phyloP scores from a whole-genome alignment of 1,140 invertebrate genomes.

The Maniola jurtina region DNA sequence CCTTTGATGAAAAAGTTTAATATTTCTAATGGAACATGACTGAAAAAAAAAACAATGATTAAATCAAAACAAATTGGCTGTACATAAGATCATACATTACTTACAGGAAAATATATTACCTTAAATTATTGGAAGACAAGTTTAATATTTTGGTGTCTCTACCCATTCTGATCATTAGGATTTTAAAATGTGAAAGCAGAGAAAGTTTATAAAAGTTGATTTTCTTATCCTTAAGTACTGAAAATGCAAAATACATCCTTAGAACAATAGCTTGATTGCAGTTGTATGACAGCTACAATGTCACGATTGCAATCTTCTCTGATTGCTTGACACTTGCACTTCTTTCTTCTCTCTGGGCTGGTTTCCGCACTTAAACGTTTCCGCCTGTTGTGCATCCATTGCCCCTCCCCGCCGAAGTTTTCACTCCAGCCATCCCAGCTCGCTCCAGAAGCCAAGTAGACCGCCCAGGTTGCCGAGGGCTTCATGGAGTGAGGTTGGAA shows the following conservation, averaged over 20 bases:
- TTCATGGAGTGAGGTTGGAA: no score
- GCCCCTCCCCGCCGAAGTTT: no score
- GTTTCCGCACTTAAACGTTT: no score
- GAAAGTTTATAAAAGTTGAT: slow-evolving; percentile 56
- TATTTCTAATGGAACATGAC: slow-evolving; percentile 55
- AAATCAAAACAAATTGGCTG: slow-evolving; percentile 14
- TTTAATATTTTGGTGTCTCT: slow-evolving; percentile 57
- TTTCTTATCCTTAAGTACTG: slow-evolving; percentile 56
- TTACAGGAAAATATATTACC: slow-evolving; percentile 32
- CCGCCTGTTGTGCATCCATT: no score
- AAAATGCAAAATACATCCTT: slow-evolving; percentile 26
- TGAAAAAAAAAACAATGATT: slow-evolving; percentile 40
- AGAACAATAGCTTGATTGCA: no score
- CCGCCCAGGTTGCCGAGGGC: no score
- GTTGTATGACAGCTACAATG: no score
- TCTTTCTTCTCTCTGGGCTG: no score
- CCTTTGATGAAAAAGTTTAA: slow-evolving; percentile 71
- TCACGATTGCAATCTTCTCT: no score
- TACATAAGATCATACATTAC: neutral
- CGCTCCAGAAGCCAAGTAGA: no score
- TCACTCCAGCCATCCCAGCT: no score
- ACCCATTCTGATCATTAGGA: slow-evolving; percentile 66
- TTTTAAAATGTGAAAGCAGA: slow-evolving; percentile 57
- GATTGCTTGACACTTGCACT: no score
- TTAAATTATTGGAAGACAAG: slow-evolving; percentile 62